These are phyloP conservation scores for Hippasteria phrygiana DNA, from an alignment of 53 echinoderm and acorn worm genomes.

Conservation along the genomic window DNA sequence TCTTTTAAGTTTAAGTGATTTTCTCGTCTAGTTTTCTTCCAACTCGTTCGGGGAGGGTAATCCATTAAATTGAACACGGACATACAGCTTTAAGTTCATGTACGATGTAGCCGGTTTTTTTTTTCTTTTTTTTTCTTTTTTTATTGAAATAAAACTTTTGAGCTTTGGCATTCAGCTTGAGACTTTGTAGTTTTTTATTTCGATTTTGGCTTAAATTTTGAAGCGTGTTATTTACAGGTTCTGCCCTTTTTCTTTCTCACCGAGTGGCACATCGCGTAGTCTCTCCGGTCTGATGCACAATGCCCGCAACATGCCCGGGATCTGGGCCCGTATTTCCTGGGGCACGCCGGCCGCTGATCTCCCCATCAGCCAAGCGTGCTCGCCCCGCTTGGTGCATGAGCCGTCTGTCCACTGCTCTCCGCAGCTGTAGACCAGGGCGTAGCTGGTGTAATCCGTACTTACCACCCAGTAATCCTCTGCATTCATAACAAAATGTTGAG, in stretches of 20 bases:
- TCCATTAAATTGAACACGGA: too few species aligned
- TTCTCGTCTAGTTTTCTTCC: too few species aligned
- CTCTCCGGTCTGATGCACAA: constrained; percentile 43
- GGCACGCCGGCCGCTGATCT: constrained; percentile 28
- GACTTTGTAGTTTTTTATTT: too few species aligned
- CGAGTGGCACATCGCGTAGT: constrained; percentile 41
- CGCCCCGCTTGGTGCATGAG: constrained; percentile 58
- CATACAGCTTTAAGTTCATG: too few species aligned
- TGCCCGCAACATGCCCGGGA: constrained; percentile 19
- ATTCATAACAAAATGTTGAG: neutral
- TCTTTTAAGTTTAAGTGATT: too few species aligned
- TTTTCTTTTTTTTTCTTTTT: too few species aligned
- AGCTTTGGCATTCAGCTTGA: too few species aligned
- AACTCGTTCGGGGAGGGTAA: too few species aligned
- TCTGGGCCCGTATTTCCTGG: constrained; percentile 45
- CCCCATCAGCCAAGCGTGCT: constrained; percentile 67
- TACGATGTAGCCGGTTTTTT: too few species aligned
- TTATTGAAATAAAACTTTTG: too few species aligned
- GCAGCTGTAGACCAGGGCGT: constrained; percentile 81
- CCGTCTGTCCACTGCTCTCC: constrained; percentile 49
- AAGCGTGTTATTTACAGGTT: neutral
- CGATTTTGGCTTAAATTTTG: neutral
- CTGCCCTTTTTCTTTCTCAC: constrained; percentile 34
- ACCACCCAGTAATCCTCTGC: constrained; percentile 87
- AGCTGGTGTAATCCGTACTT: constrained; percentile 67